Evolutionary conservation across 2,797 vertebrate genomes (phyloP).

Genomic region (Chelon auratus): DNA sequence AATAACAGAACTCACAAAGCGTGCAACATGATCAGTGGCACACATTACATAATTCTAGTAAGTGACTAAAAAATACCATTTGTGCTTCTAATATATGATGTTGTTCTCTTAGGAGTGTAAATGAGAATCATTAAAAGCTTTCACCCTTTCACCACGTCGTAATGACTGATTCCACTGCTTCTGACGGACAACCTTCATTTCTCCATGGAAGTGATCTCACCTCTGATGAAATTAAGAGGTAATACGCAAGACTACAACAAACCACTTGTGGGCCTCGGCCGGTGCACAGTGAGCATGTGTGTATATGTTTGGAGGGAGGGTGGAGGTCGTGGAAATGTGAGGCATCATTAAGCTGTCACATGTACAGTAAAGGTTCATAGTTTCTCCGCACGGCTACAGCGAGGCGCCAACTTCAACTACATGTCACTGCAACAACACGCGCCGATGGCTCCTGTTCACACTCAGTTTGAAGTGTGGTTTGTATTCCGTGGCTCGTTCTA

Average conservation of each 20-base stretch:
- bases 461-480: conserved; percentile 36
- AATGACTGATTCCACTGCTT: conserved; percentile 42
- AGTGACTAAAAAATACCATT: conserved; percentile 15
- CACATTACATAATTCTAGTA: neutral
- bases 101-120: conserved; percentile 27
- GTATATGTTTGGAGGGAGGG: conserved; percentile 55
- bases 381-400: conserved; percentile 49
- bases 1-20: conserved; percentile 36
- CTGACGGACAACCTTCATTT: conserved; percentile 67
- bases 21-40: conserved; percentile 31
- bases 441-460: conserved; percentile 59
- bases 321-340: conserved; percentile 73
- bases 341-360: conserved; percentile 79
- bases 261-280: conserved; percentile 61
- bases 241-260: conserved; percentile 58
- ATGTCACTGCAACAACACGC: conserved; percentile 74
- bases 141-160: conserved; percentile 41
- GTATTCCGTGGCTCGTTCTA: conserved; percentile 61
- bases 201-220: conserved; percentile 63
- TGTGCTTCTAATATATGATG: conserved; percentile 3
- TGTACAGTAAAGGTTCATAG: conserved; percentile 61
- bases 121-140: conserved; percentile 25
- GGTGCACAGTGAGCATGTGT: conserved; percentile 35
- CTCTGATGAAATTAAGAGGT: conserved; percentile 44
- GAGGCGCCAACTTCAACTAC: conserved; percentile 61